A percentile compares a stretch with the other conserved stretches of the same genome.
Evolutionary conservation across 1,140 invertebrate genomes (phyloP).

Genomic region (Nasonia giraulti): DNA sequence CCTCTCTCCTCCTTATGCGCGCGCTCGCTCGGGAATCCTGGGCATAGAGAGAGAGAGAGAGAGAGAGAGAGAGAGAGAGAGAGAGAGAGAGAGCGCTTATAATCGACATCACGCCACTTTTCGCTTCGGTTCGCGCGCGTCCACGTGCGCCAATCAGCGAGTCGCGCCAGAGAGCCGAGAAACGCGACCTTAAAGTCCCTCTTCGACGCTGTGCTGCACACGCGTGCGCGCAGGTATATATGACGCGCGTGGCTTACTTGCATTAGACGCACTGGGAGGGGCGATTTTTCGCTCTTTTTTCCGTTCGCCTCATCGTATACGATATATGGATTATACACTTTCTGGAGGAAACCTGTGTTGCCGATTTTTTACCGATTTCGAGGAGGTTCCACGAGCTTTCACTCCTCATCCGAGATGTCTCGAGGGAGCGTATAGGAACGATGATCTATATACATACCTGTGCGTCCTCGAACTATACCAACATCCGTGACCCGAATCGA

Average conservation of each 20-base stretch:
- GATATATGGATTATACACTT: no score
- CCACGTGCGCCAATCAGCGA: conserved; percentile 38
- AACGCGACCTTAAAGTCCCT: conserved; percentile 34
- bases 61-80: no score
- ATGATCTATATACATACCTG: not conserved
- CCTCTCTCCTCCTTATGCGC: not conserved
- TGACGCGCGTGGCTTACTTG: not conserved
- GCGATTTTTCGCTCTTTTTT: not conserved
- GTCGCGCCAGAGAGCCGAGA: not conserved
- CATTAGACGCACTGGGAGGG: not conserved
- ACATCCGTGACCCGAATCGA: not conserved
- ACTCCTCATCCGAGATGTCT: no score
- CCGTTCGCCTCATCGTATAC: not conserved
- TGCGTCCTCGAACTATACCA: not conserved
- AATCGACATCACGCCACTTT: conserved; percentile 47
- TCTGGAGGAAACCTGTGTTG: no score
- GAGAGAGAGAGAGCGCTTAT: conserved; percentile 11
- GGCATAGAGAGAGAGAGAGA: no score
- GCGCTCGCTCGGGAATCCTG: not conserved
- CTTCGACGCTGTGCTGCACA: no score
- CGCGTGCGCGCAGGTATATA: not conserved
- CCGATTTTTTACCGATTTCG: no score
- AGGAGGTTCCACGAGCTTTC: no score
- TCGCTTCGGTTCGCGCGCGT: conserved; percentile 19
- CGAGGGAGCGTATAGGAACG: not conserved